Evolutionary conservation across 2,113 vertebrate species (phyloP).

Genomic region (Caranx melampygus): DNA sequence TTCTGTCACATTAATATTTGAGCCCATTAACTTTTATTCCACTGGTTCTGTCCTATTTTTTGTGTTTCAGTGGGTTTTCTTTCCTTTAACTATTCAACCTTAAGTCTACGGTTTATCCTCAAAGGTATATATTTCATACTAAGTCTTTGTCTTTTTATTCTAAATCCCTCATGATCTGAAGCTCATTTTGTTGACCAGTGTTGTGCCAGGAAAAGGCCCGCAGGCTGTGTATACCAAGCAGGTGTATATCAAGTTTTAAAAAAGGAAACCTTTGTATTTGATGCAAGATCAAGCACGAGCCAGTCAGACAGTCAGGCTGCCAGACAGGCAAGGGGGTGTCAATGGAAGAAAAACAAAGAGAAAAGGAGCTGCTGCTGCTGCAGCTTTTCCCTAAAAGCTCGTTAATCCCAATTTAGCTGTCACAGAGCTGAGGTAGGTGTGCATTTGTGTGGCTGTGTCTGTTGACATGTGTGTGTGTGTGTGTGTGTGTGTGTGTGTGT

Average conservation of each 20-base stretch:
- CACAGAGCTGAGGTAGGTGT: conserved; percentile 57
- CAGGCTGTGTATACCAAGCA: conserved; percentile 38
- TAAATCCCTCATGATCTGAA: conserved; percentile 25
- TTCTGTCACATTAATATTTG: conserved; percentile 47
- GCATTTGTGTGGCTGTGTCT: conserved; percentile 30
- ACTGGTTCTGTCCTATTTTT: conserved; percentile 32
- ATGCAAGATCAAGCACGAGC: conserved; percentile 70
- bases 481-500: too few species aligned
- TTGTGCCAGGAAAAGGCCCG: conserved; percentile 15
- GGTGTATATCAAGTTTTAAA: conserved; percentile 44
- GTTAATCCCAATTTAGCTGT: conserved; percentile 79
- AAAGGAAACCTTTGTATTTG: conserved; percentile 58
- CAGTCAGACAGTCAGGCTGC: conserved; percentile 61
- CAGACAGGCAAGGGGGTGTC: conserved; percentile 57
- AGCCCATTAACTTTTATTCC: conserved; percentile 40
- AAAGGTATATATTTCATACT: conserved; percentile 9
- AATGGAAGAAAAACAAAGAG: conserved; percentile 64
- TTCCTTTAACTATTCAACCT: background rate
- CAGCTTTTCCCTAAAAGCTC: conserved; percentile 71
- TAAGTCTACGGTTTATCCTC: conserved; percentile 5
- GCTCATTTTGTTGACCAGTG: conserved; percentile 43
- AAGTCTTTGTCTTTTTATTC: conserved; percentile 3
- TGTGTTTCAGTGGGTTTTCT: background rate
- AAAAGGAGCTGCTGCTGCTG: conserved; percentile 59
- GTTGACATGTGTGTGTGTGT: background rate